A percentile compares a stretch with the other conserved stretches of the same genome.
Conservation (phyloP, 2,113 vertebrate species). For the Dromas ardeola region DNA sequence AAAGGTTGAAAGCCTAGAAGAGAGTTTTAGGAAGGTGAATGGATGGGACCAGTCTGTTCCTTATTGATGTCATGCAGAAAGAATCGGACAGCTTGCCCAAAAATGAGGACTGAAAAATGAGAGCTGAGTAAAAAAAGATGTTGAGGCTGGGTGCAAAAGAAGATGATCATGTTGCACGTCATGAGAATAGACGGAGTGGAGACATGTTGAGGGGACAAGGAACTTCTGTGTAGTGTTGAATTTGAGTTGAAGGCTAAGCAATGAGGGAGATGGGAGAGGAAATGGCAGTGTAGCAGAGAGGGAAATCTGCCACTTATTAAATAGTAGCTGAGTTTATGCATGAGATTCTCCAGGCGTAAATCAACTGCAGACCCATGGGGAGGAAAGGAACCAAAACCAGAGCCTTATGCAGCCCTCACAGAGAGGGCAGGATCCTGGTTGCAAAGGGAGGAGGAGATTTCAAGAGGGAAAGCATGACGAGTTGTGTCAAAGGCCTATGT, state of each 20-base stretch:
- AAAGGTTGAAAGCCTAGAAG: background rate
- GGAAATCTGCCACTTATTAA: slow-evolving; percentile 49
- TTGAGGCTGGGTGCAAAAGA: background rate
- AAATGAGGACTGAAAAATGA: background rate
- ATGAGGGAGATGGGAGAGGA: background rate
- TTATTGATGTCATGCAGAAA: background rate
- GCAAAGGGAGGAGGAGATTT: background rate
- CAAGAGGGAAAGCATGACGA: background rate
- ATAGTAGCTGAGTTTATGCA: background rate
- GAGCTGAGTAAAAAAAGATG: slow-evolving; percentile 7
- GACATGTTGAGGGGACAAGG: background rate
- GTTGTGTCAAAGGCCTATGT: background rate
- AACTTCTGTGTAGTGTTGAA: background rate
- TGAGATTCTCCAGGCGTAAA: background rate
- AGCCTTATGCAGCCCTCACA: background rate
- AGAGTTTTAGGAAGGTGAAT: background rate
- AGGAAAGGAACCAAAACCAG: background rate
- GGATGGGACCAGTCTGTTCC: background rate
- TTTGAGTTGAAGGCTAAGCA: background rate
- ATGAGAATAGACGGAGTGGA: background rate
- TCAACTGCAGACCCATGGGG: background rate
- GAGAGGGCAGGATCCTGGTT: background rate
- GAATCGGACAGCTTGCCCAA: background rate
- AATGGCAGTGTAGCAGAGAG: background rate
- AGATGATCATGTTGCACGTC: background rate